A percentile compares a stretch with the other conserved stretches of the same genome.
These are phyloP conservation scores for Dendrocincla fuliginosa DNA, from an alignment of 2,797 vertebrate species.

Conservation along the genomic window DNA sequence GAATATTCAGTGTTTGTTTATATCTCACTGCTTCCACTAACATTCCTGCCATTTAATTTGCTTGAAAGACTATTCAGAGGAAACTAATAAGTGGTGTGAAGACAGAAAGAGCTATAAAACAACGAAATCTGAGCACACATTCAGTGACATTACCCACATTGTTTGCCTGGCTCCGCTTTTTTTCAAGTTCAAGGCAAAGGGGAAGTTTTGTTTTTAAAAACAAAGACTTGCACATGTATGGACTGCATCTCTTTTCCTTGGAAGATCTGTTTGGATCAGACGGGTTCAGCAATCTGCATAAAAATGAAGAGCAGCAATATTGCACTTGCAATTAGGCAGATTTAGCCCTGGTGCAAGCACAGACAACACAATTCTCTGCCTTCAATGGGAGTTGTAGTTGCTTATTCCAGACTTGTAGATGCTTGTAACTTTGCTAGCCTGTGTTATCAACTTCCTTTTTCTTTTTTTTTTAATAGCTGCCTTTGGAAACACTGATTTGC, in stretches of 20 bases:
- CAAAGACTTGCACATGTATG: not conserved
- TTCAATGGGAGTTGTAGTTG: not conserved
- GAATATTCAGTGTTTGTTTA: constrained; percentile 65
- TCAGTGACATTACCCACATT: not conserved
- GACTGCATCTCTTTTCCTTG: not conserved
- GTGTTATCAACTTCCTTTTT: not conserved
- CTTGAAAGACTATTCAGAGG: constrained; percentile 43
- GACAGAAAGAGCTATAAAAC: constrained; percentile 22
- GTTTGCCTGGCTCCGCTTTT: not conserved
- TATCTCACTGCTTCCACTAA: constrained; percentile 34
- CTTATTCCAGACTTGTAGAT: not conserved
- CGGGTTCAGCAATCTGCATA: not conserved
- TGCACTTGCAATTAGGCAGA: not conserved
- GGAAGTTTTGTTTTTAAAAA: constrained; percentile 18
- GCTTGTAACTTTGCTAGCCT: not conserved
- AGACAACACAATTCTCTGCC: not conserved
- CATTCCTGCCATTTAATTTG: constrained; percentile 49
- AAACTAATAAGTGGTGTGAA: constrained; percentile 15
- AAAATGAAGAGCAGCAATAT: constrained; percentile 1
- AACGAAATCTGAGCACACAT: not conserved
- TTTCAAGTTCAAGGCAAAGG: constrained; percentile 41
- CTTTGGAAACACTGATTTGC: not conserved
- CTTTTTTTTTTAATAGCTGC: not conserved
- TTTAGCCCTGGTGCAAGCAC: not conserved
- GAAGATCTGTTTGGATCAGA: not conserved